These are phyloP conservation scores for Nemoura dubitans DNA, from an alignment of 2,888 invertebrate genomes.

Conservation along the genomic window DNA sequence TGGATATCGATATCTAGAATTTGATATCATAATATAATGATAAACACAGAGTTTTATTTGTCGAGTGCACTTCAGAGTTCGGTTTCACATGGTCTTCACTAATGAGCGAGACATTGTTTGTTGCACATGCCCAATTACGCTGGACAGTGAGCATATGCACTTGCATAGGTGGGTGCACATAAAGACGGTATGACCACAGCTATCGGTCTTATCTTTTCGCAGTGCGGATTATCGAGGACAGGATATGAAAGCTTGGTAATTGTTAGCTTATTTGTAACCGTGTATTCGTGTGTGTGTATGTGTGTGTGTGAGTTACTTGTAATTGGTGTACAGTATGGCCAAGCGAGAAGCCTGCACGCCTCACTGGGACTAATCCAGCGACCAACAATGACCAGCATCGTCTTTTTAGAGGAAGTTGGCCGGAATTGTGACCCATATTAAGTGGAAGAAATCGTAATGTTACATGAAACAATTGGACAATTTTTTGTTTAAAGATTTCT, in stretches of 20 bases:
- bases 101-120: no score
- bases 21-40: no score
- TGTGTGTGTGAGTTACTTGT: conserved; percentile 35
- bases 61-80: no score
- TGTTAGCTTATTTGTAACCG: conserved; percentile 29
- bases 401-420: neutral
- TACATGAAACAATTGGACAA: conserved; percentile 36
- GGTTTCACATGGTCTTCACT: no score
- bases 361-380: conserved; percentile 37
- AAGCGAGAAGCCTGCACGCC: conserved; percentile 33
- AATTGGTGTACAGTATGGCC: conserved; percentile 34
- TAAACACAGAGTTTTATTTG: no score
- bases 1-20: no score
- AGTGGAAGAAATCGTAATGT: conserved; percentile 9
- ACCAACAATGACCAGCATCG: conserved; percentile 24
- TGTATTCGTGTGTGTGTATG: no score
- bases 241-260: conserved; percentile 46
- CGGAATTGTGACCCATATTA: conserved; percentile 40
- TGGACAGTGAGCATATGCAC: no score
- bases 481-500: conserved; percentile 30
- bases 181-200: neutral
- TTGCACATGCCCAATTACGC: no score
- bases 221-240: conserved; percentile 44
- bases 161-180: no score
- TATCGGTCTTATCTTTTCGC: conserved; percentile 39